phyloP scores from a whole-genome alignment of 2,888 invertebrate genomes.

The Harpalus rufipes region DNA sequence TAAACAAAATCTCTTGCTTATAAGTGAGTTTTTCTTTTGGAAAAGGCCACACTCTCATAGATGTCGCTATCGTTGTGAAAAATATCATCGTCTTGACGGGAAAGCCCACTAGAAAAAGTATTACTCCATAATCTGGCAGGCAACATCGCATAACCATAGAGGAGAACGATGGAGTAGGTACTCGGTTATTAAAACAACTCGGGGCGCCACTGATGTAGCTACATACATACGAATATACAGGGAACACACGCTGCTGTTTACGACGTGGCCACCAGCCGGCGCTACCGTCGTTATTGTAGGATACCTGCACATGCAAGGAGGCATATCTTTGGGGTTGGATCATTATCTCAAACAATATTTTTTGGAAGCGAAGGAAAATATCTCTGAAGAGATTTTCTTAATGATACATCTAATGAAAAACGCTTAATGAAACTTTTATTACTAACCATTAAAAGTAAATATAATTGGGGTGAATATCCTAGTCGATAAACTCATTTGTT shows the following conservation, averaged over 20 bases:
- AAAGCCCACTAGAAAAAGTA: conserved; percentile 59
- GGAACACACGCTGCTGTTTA: conserved; percentile 39
- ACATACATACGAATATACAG: conserved; percentile 24
- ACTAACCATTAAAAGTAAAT: neutral
- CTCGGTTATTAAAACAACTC: conserved; percentile 65
- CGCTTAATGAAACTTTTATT: neutral
- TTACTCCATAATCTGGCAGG: conserved; percentile 63
- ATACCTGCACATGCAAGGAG: conserved; percentile 9
- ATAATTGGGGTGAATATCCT: neutral
- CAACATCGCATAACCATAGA: conserved; percentile 62
- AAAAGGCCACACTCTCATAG: neutral
- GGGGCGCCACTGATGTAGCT: conserved; percentile 42
- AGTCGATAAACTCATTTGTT: neutral
- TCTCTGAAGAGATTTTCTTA: neutral
- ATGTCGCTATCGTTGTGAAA: conserved; percentile 30
- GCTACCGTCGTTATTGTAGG: conserved; percentile 29
- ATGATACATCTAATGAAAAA: neutral
- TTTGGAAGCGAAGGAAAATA: neutral
- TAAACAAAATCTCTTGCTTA: neutral
- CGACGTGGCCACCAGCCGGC: conserved; percentile 31
- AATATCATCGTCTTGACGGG: conserved; percentile 49
- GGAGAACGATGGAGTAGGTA: conserved; percentile 60
- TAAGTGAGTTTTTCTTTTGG: conserved; percentile 4
- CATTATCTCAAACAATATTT: neutral
- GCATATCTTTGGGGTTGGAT: conserved; percentile 2